Base-by-base conservation (phyloP, 1,140 invertebrate genomes). In the Halesus radiatus region DNA sequence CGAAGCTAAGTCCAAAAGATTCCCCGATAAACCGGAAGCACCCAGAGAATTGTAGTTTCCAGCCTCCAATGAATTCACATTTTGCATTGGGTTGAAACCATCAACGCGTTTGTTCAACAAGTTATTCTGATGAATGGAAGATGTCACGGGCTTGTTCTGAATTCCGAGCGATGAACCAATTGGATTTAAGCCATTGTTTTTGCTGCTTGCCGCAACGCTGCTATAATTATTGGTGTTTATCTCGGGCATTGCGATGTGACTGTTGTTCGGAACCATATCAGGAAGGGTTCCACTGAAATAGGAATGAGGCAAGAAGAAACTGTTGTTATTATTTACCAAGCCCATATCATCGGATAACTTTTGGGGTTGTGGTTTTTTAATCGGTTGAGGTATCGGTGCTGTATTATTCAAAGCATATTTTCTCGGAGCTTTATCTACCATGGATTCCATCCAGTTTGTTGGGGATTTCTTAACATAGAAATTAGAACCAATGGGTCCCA, bases 401-500 rank as follows among this genome's bases (percentile, higher is more conserved):
- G 66, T 45, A 37, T 60, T 54, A 45, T 26, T 50, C 26, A 75
- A 80, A 0, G 37, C 37, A 45, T 45, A 45, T 26, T 77, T 80
- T 20, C 73, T 62, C 0, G 18, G 18, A 18, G 78, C 54, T 50
- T 79, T 83, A n/a, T 83, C 82, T 0, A 75, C 32, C 1, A 54
- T 10, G 15, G 79, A 60, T 22, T 83, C 82, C 23, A 64, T 62
- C 79, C 82, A 81, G n/a, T 45, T 32, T 18, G 75, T 76, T 18
- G 78, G 58, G 6, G 64, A 76, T 80, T 81, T 83, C 54, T 81
- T 83, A 1, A 52, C 50, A 54, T 77, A 82, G 54, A 45, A 83
- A 29, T 82, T 82, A 20, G 81, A 83, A 3, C 83, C 83, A 15
- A 84, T 84, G 0, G 83, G 83, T 53, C 83, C 83, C 7, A 84